Evolutionary conservation across 2,888 invertebrate species (phyloP).

Genomic region (Drosophila melanosoma): DNA sequence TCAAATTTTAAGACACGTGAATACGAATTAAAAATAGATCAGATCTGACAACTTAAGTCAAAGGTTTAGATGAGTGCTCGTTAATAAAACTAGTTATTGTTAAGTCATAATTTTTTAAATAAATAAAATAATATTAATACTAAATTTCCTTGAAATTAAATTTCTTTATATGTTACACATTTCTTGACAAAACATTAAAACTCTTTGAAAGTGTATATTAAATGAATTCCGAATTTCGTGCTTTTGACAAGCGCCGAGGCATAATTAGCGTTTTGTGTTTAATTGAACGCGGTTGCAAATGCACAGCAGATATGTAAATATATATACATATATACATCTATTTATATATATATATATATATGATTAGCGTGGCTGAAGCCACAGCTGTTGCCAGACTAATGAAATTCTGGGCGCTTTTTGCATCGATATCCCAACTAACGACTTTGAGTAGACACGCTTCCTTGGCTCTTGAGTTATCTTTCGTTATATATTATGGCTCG

Average conservation of each 20-base stretch:
- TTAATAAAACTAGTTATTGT: background rate
- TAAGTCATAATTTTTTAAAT: background rate
- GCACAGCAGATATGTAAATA: background rate
- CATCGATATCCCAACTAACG: slow-evolving; percentile 13
- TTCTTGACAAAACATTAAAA: background rate
- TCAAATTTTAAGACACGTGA: no score
- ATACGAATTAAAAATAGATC: no score
- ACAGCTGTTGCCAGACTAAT: slow-evolving; percentile 42
- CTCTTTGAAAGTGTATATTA: background rate
- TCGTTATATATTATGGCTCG: background rate
- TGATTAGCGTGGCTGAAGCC: background rate
- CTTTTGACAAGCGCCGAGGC: slow-evolving; percentile 48
- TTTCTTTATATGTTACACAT: background rate
- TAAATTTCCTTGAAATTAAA: no score
- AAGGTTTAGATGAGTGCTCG: no score
- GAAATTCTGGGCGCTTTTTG: slow-evolving; percentile 16
- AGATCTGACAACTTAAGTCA: no score
- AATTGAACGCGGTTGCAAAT: slow-evolving; percentile 61
- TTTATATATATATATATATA: slow-evolving; percentile 3
- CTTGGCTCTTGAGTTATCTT: background rate
- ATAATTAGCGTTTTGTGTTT: slow-evolving; percentile 74
- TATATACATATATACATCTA: background rate
- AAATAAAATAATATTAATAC: background rate
- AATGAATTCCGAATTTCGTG: slow-evolving; percentile 38
- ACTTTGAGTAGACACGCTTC: slow-evolving; percentile 2